Percentiles rank a stretch among this genome's conserved stretches.
Conservation (phyloP, 1,140 invertebrate genomes). For the Lordiphosa collinella region DNA sequence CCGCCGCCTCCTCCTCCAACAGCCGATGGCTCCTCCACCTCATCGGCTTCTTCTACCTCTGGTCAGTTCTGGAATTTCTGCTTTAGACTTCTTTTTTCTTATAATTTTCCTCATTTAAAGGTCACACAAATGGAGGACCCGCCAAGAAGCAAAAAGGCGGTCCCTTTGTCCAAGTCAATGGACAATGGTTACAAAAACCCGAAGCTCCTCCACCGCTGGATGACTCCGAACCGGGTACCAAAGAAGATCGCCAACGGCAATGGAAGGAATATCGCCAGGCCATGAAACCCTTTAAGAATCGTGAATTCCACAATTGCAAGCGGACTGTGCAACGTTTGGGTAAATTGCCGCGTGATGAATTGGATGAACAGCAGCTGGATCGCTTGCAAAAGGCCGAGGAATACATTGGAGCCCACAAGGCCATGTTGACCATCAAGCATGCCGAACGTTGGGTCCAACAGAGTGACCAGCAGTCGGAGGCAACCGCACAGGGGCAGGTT, state of each 20-base stretch:
- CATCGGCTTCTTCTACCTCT: background rate
- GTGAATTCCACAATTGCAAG: slow-evolving; percentile 68
- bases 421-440: slow-evolving; percentile 64
- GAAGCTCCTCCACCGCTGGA: slow-evolving; percentile 55
- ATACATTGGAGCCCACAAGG: slow-evolving; percentile 62
- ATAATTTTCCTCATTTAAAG: too few species aligned
- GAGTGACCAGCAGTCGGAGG: slow-evolving; percentile 4
- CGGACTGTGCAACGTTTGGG: slow-evolving; percentile 64
- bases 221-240: slow-evolving; percentile 50
- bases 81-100: too few species aligned
- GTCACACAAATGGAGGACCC: background rate
- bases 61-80: background rate
- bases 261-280: slow-evolving; percentile 70
- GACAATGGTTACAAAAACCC: slow-evolving; percentile 59
- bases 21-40: background rate
- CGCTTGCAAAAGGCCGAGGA: slow-evolving; percentile 59
- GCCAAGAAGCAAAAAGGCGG: slow-evolving; percentile 51
- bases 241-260: slow-evolving; percentile 60
- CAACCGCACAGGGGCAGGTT: slow-evolving; percentile 27
- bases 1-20: slow-evolving; percentile 29
- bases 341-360: slow-evolving; percentile 49
- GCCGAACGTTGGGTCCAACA: slow-evolving; percentile 67
- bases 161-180: slow-evolving; percentile 51
- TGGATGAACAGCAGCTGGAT: slow-evolving; percentile 57
- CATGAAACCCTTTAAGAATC: slow-evolving; percentile 75